Base-by-base conservation (phyloP, 2,113 vertebrate genomes). In the Cyphomyrus discorhynchus region DNA sequence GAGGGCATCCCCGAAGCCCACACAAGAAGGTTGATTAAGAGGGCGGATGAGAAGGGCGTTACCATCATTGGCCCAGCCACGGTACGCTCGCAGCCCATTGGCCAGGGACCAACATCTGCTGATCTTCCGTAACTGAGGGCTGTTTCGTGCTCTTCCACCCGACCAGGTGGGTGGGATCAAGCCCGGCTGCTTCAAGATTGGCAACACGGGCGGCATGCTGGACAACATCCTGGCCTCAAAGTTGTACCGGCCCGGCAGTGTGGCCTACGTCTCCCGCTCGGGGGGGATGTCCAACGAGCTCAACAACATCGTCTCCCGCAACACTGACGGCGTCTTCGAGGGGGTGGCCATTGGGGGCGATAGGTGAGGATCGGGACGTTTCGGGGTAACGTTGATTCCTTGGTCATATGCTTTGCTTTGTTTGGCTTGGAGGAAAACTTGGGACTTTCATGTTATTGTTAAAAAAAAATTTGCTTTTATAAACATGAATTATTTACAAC, bases 221-320 rank as follows among this genome's bases (percentile, higher is more conserved):
- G 98, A 99, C 91, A 99, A 99, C 89, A 99, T 99, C 93, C 93
- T 99, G 13, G 98, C 98, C 5, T 99, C 98, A 0, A 99, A 99
- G 91, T 95, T 99, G 24, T 99, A 99, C 92, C 97, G 98, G 0
- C 97, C 98, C 0, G 98, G 98, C 93, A 99, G 98, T 0, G 98
- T 99, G 93, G 98, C 98, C 13, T 99, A 99, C 0, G 98, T 99
- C 45, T 99, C 98, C 0, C 97, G 98, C 2, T 99, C 98, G 0
- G 98, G 98, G 5, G 98, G 98, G 86, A 99, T 99, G 98, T 99
- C 98, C 92, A 99, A 99, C 0, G 98, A 99, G 89, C 98, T 99
- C 91, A 99, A 99, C 96, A 99, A 99, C 92, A 99, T 99, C 82
- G 98, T 99, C 92, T 99, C 98, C 42, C 92, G 98, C 87, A 97